Conservation (phyloP, 1,140 invertebrate species). For the Globodera rostochiensis region DNA sequence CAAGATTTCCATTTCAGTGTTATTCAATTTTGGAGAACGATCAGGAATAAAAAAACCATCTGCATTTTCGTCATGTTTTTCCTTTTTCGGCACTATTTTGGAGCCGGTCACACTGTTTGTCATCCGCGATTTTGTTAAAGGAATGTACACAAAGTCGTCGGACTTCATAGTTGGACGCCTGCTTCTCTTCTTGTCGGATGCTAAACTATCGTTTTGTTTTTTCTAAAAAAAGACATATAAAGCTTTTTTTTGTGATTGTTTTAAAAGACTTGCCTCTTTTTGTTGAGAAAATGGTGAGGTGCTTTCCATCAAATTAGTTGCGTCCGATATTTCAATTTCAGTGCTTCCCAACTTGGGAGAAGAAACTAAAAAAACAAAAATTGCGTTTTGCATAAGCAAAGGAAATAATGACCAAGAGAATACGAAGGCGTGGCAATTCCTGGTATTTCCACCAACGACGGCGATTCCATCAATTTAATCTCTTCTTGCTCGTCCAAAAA, state of each 20-base stretch:
- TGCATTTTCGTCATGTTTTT: not conserved
- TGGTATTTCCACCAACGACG: not conserved
- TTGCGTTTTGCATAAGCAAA: not conserved
- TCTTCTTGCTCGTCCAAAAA: slow-evolving; percentile 30
- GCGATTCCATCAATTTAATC: slow-evolving; percentile 21
- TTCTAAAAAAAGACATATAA: not conserved
- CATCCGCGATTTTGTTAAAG: not conserved
- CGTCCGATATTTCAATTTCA: not conserved
- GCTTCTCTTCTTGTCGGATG: not conserved
- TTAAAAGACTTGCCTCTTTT: not conserved
- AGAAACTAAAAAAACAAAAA: not conserved
- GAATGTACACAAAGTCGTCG: slow-evolving; percentile 28
- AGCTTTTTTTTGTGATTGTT: not conserved
- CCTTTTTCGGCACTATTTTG: not conserved
- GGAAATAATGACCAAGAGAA: not conserved
- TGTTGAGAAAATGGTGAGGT: not conserved
- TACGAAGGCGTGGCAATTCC: slow-evolving; percentile 5
- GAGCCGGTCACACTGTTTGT: not conserved
- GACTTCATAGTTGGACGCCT: slow-evolving; percentile 13
- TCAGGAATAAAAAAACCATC: not conserved
- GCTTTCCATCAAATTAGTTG: not conserved
- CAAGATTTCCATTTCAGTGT: not conserved
- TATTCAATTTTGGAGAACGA: slow-evolving; percentile 5
- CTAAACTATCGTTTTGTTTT: not conserved
- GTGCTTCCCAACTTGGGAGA: not conserved